phyloP scores from a whole-genome alignment of 2,888 invertebrate genomes.

The Atrina japonica region DNA sequence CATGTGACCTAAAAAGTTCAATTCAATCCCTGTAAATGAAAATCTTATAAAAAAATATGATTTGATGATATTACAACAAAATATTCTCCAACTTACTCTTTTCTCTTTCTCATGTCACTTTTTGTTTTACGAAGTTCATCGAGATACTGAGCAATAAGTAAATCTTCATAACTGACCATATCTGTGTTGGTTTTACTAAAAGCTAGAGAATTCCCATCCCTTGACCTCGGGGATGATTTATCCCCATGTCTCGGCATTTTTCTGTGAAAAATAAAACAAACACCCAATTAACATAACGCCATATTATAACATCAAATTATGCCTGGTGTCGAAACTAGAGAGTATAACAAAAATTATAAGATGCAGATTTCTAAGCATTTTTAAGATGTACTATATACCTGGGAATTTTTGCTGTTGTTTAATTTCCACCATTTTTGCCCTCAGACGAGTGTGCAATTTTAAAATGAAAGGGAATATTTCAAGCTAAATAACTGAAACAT shows the following conservation, averaged over 20 bases:
- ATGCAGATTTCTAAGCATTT: too few relatives aligned
- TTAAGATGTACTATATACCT: too few relatives aligned
- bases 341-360: too few relatives aligned
- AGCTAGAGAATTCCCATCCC: conserved; percentile 1
- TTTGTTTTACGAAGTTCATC: conserved; percentile 73
- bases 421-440: too few relatives aligned
- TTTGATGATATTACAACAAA: background rate
- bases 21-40: too few relatives aligned
- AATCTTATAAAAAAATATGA: background rate
- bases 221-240: conserved; percentile 3
- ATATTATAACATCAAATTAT: too few relatives aligned
- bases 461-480: too few relatives aligned
- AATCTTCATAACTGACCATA: conserved; percentile 78
- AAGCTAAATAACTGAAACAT: too few relatives aligned
- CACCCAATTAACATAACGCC: background rate
- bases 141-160: conserved; percentile 78
- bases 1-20: too few relatives aligned
- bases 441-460: too few relatives aligned
- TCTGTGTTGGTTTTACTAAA: conserved; percentile 53
- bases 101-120: conserved; percentile 45
- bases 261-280: background rate
- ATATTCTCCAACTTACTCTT: conserved; percentile 66
- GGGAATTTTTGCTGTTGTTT: too few relatives aligned
- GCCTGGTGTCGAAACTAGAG: too few relatives aligned
- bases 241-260: conserved; percentile 5